These are phyloP conservation scores for Phenacoccus solenopsis DNA, from an alignment of 1,140 invertebrate genomes.

Conservation along the genomic window DNA sequence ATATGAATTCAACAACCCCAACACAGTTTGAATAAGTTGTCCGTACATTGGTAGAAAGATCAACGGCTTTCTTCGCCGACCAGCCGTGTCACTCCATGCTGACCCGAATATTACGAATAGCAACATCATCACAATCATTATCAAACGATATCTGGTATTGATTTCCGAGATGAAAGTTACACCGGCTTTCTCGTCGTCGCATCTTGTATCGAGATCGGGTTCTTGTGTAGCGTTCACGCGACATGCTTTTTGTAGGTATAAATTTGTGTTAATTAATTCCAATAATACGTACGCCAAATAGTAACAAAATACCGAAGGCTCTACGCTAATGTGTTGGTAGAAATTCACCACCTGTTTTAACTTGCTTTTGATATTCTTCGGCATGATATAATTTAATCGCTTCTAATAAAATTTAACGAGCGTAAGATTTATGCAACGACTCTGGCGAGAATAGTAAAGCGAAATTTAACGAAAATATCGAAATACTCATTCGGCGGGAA, in stretches of 20 bases:
- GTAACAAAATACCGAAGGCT: background rate
- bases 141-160: background rate
- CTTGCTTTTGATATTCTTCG: background rate
- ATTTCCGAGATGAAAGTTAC: background rate
- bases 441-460: too few species aligned
- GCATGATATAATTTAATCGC: too few species aligned
- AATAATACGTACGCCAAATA: background rate
- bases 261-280: background rate
- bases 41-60: conserved; percentile 33
- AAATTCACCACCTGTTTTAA: background rate
- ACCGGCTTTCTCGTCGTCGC: background rate
- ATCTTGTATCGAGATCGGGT: background rate
- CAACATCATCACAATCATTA: background rate
- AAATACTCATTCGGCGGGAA: too few species aligned
- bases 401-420: too few species aligned
- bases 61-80: conserved; percentile 33
- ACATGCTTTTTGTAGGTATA: conserved; percentile 3
- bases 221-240: background rate
- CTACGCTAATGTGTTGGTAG: background rate
- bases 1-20: background rate
- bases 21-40: conserved; percentile 6
- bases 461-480: too few species aligned
- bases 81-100: conserved; percentile 26
- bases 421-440: too few species aligned
- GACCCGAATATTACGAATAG: conserved; percentile 24